Evolutionary conservation across 2,113 vertebrate genomes (phyloP).

Genomic region (Perca fluviatilis): DNA sequence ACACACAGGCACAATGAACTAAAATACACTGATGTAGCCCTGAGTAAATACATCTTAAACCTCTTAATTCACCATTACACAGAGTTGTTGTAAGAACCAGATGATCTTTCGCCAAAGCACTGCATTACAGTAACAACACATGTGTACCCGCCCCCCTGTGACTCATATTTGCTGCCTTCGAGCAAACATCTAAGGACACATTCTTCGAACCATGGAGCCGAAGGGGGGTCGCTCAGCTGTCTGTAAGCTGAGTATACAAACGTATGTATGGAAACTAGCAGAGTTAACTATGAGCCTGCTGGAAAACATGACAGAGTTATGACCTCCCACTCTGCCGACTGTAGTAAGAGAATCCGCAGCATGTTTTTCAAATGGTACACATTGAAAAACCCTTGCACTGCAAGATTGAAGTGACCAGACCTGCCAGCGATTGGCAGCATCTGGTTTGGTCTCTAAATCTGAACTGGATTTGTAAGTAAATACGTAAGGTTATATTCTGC

Average conservation of each 20-base stretch:
- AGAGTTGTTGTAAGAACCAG: conserved; percentile 14
- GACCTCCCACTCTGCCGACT: conserved; percentile 37
- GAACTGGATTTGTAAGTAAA: neutral
- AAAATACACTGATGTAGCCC: neutral
- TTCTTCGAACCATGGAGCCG: neutral
- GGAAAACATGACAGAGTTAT: conserved; percentile 53
- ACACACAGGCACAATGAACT: neutral
- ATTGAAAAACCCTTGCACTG: conserved; percentile 5
- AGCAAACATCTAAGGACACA: conserved; percentile 24
- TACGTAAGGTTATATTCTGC: conserved; percentile 1
- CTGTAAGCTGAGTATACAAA: conserved; percentile 61
- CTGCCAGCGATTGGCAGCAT: neutral
- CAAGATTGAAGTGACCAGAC: neutral
- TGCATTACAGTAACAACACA: neutral
- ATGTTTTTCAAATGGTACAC: conserved; percentile 50
- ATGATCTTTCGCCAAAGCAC: neutral
- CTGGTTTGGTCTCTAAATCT: conserved; percentile 11
- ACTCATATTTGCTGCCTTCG: neutral
- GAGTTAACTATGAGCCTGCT: conserved; percentile 25
- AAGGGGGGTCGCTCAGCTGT: conserved; percentile 34
- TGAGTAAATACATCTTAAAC: neutral
- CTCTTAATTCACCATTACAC: conserved; percentile 31
- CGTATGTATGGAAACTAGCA: conserved; percentile 31
- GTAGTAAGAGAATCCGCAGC: neutral
- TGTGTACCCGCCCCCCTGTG: neutral